These are phyloP conservation scores for Chloebia gouldiae DNA, from an alignment of 2,113 vertebrate genomes.

Conservation along the genomic window DNA sequence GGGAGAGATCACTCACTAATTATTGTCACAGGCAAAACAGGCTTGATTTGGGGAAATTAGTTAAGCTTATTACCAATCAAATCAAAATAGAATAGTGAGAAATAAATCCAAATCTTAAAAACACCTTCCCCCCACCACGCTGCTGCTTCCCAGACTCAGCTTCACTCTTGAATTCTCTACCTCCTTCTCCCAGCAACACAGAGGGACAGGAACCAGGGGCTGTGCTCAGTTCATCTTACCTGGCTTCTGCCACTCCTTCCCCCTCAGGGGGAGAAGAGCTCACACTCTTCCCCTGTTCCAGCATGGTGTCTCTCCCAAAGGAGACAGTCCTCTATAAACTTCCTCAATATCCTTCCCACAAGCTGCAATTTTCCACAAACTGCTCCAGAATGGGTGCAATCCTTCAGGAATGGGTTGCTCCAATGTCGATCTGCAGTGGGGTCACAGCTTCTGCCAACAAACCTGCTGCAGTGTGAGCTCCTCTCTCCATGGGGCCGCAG, in stretches of 20 bases:
- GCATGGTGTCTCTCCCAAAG: too few relatives aligned
- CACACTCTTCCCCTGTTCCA: not conserved
- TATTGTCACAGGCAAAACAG: not conserved
- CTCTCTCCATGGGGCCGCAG: not conserved
- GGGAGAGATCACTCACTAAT: not conserved
- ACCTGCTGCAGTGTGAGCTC: not conserved
- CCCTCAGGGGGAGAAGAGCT: not conserved
- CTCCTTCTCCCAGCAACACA: not conserved
- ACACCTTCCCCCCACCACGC: fast-evolving
- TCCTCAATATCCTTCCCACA: not conserved
- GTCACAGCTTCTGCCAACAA: not conserved
- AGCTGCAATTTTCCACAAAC: not conserved
- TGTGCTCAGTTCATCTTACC: not conserved
- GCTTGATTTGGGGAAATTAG: not conserved
- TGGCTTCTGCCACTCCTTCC: not conserved
- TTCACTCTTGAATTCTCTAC: fast-evolving
- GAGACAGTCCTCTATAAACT: not conserved
- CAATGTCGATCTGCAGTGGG: fast-evolving
- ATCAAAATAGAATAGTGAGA: not conserved
- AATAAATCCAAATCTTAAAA: not conserved
- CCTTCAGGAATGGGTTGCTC: not conserved
- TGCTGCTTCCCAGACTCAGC: not conserved
- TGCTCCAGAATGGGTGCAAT: not conserved
- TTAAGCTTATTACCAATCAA: not conserved
- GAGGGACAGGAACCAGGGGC: too few relatives aligned